Base-by-base conservation (phyloP, 1,140 invertebrate species). In the Dendroctonus ponderosae region DNA sequence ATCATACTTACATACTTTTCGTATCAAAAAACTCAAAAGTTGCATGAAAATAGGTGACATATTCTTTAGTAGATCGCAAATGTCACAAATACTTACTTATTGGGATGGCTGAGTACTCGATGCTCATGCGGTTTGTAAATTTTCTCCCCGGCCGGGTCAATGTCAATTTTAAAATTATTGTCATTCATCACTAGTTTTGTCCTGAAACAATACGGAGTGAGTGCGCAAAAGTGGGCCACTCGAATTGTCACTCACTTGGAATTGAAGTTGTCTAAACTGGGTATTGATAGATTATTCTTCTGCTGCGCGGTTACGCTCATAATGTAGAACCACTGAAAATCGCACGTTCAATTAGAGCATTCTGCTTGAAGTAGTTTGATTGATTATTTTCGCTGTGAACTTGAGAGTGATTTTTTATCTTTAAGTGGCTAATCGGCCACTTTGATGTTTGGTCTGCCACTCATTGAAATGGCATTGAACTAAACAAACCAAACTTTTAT, bases 101-200 rank as follows among this genome's bases (percentile, higher is more conserved):
- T 71, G 14, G 70, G 67, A 49, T 71, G 70, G 8, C 61, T 64
- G n/a, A 71, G 42, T 42, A 14, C 51, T 42, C 70, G 60, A 41
- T 71, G 60, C 44, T 71, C 67, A 54, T 69, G 68, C 5, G 67
- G 70, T 49, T 66, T 60, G 52, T 71, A 71, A 39, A 44, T 39
- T 56, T 69, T 67, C 14, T 68, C 65, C 7, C 40, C 38, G 11
- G 49, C 41, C 3, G 38, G 46, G 6, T 53, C 56, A 7, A 38
- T 60, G 39, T 48, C 59, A 12, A 67, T 66, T 49, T 56, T 9
- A 38, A 41, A 39, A 5, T 12, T 41, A 9, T 62, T 51, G 6
- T 62, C 46, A n/a, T 8, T 48, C 37, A 48, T 52, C 7, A 62
- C 50, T 52, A 62, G 40, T 39, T 51, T 26, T 49, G 60, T 62